These are phyloP conservation scores for Pseudococcus viburni DNA, from an alignment of 2,888 invertebrate species.

Conservation along the genomic window DNA sequence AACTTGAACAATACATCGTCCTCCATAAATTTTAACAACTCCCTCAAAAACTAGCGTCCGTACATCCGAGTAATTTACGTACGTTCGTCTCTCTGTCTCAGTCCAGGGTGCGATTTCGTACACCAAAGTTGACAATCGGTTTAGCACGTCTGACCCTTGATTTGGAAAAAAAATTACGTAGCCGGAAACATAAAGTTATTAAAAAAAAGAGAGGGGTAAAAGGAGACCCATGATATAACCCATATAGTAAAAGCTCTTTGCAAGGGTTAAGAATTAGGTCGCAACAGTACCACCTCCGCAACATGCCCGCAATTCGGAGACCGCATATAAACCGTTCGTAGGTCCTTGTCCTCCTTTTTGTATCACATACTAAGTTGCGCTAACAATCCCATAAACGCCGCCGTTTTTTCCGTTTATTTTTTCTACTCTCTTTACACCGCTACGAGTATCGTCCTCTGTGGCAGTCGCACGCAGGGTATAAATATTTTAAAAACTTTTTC, in stretches of 20 bases:
- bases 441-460: neutral
- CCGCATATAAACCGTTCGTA: constrained; percentile 60
- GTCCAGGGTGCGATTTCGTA: neutral
- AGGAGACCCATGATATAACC: constrained; percentile 54
- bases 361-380: constrained; percentile 55
- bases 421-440: neutral
- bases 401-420: constrained; percentile 45
- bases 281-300: constrained; percentile 63
- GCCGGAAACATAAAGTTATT: constrained; percentile 11
- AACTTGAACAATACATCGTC: constrained; percentile 27
- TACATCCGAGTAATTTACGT: constrained; percentile 34
- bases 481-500: constrained; percentile 31
- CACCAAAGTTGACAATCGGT: neutral
- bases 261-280: constrained; percentile 66
- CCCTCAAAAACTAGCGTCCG: neutral
- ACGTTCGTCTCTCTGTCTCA: neutral
- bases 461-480: constrained; percentile 25
- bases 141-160: neutral
- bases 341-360: constrained; percentile 66
- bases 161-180: neutral
- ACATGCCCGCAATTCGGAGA: constrained; percentile 64
- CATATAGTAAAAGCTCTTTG: constrained; percentile 60
- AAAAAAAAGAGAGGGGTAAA: constrained; percentile 20
- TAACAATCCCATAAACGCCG: constrained; percentile 41
- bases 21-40: constrained; percentile 30